Evolutionary conservation across 1,140 invertebrate genomes (phyloP), one percentile per base, ranked within the genome.

Genomic region (Heliconius melpomene): DNA sequence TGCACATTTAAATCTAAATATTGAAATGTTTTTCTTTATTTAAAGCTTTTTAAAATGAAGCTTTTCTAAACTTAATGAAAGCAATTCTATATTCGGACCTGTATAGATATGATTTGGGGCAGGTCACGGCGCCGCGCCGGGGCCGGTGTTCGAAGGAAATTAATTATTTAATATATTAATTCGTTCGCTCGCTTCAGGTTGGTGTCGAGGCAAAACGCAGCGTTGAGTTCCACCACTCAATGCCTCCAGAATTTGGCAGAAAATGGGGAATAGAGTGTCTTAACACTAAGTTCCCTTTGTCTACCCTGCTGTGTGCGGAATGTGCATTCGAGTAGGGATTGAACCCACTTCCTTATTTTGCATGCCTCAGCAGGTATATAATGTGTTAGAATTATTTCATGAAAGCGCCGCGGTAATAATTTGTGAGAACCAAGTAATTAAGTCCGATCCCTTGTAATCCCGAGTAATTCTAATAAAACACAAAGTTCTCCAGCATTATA

Each of bases 401-500:
- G 26, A 66, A 66, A 66, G 26, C 23, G 60, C 60, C 60, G n/a
- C 32, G 32, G 54, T 66, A 32, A 38, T 66, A 66, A 75, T 75
- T 75, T 66, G 74, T n/a, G 60, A 23, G 74, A 75, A 66, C 29
- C 50, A 52, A n/a, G 74, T 75, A 75, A 75, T 75, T 75, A 75
- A 75, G 54, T 66, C 54, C 74, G 60, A 66, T 75, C 54, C 74
- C 54, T 54, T 60, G 74, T 75, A 75, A 75, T 75, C 74, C 74
- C n/a, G 74, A 75, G 54, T 75, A 75, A 75, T 75, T 75, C 74
- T 75, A 38, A 75, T 75, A 75, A 75, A 75, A 75, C 54, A 75
- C 52, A 75, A 60, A 66, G 60, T 66, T 66, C 60, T 66, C n/a
- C 60, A 66, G 60, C 29, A 29, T 66, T 66, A 66, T 66, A 66